These are phyloP conservation scores for Poeciliopsis infans DNA, from an alignment of 2,797 vertebrate species.

Conservation along the genomic window DNA sequence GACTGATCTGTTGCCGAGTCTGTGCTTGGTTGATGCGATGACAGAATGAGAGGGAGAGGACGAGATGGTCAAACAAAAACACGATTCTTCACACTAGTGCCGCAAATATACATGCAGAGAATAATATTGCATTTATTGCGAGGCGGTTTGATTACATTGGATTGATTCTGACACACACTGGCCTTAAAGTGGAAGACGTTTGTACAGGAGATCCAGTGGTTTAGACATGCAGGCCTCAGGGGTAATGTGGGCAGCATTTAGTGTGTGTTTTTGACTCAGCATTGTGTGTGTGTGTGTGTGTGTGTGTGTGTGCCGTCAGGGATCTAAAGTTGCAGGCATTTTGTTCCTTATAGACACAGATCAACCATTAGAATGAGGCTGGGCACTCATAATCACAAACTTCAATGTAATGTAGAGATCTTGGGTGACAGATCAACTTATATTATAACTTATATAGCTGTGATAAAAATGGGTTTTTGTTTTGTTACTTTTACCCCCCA, in stretches of 20 bases:
- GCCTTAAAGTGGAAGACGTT: not conserved
- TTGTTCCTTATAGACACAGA: not conserved
- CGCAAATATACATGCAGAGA: not conserved
- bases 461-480: not conserved
- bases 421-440: not conserved
- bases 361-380: not conserved
- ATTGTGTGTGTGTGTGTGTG: conserved; percentile 18
- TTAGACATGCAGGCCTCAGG: conserved; percentile 34
- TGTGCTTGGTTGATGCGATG: not conserved
- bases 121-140: not conserved
- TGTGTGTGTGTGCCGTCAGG: too few relatives aligned
- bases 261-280: conserved; percentile 51
- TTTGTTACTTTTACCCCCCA: not conserved
- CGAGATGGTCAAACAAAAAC: not conserved
- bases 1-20: not conserved
- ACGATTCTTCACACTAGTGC: not conserved
- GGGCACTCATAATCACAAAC: not conserved
- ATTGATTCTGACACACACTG: not conserved
- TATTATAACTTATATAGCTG: not conserved
- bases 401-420: not conserved
- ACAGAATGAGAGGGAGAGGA: not conserved
- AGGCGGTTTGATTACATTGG: not conserved
- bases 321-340: not conserved
- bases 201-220: conserved; percentile 8
- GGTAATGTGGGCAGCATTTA: not conserved